Percentiles rank a stretch among this genome's conserved stretches.
These are phyloP conservation scores for Hyperopisus bebe DNA, from an alignment of 2,113 vertebrate genomes.

Conservation along the genomic window DNA sequence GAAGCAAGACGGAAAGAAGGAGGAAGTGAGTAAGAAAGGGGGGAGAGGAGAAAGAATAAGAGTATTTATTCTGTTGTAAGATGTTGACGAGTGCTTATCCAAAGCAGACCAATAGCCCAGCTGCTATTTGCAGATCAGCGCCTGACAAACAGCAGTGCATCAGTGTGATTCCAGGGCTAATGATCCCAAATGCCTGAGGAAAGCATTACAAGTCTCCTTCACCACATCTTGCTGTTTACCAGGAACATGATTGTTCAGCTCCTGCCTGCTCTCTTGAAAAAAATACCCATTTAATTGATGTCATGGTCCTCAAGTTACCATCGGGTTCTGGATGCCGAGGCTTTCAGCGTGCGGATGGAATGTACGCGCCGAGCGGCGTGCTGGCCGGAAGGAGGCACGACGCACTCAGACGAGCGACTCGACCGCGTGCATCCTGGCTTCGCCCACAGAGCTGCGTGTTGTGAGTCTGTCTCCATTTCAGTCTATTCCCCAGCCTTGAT, in stretches of 20 bases:
- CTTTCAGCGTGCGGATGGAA: not conserved
- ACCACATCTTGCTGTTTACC: not conserved
- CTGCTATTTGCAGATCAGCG: not conserved
- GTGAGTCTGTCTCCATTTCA: not conserved
- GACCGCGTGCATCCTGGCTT: not conserved
- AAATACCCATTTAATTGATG: not conserved
- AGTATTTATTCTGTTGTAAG: not conserved
- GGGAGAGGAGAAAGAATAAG: not conserved
- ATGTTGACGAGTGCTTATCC: not conserved
- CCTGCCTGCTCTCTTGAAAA: not conserved
- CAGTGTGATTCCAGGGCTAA: not conserved
- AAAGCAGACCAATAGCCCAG: not conserved
- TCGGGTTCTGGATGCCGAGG: not conserved
- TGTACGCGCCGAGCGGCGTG: not conserved
- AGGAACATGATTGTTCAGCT: not conserved
- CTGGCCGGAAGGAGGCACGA: not conserved
- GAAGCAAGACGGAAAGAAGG: not conserved
- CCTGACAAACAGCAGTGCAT: not conserved
- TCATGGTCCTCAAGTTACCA: not conserved
- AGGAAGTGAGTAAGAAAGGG: not conserved
- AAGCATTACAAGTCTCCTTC: not conserved
- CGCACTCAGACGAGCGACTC: not conserved
- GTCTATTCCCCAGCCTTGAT: not conserved
- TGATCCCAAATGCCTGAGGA: not conserved
- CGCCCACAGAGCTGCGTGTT: not conserved